Conservation (phyloP, 1,140 invertebrate species). For the Archivesica marissinica region DNA sequence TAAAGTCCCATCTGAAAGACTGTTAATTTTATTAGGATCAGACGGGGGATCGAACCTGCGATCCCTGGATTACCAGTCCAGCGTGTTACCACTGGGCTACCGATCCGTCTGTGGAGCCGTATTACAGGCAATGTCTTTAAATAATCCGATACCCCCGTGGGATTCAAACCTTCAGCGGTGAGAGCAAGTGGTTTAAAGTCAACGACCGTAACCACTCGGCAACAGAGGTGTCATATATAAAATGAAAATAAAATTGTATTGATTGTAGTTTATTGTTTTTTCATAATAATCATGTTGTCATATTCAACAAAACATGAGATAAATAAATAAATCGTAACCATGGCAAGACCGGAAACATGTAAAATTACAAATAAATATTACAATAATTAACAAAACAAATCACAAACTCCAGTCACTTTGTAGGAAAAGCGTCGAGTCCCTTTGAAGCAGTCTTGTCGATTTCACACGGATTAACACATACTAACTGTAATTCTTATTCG, state of each 20-base stretch:
- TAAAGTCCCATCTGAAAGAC: too few species aligned
- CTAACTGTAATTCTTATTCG: slow-evolving; percentile 65
- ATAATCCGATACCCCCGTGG: too few species aligned
- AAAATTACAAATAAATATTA: slow-evolving; percentile 14
- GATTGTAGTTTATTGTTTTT: slow-evolving; percentile 42
- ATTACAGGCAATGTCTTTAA: too few species aligned
- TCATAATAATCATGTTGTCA: slow-evolving; percentile 6
- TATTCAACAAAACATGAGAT: slow-evolving; percentile 27
- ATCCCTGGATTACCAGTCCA: too few species aligned
- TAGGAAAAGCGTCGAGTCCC: background rate
- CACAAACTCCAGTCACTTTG: slow-evolving; percentile 26
- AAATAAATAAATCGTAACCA: slow-evolving; percentile 32
- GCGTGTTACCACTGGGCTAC: too few species aligned
- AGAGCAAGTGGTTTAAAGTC: too few species aligned
- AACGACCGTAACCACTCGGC: too few species aligned
- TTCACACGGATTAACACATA: slow-evolving; percentile 63
- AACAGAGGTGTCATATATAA: too few species aligned
- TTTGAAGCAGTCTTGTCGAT: slow-evolving; percentile 55
- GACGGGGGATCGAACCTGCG: too few species aligned
- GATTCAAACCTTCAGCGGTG: too few species aligned
- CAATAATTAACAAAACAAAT: slow-evolving; percentile 30
- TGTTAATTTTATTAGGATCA: too few species aligned
- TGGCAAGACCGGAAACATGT: slow-evolving; percentile 35
- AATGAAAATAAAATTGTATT: background rate
- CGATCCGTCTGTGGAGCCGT: too few species aligned